These are phyloP conservation scores for Falco cherrug DNA, from an alignment of 2,797 vertebrate species.

Conservation along the genomic window DNA sequence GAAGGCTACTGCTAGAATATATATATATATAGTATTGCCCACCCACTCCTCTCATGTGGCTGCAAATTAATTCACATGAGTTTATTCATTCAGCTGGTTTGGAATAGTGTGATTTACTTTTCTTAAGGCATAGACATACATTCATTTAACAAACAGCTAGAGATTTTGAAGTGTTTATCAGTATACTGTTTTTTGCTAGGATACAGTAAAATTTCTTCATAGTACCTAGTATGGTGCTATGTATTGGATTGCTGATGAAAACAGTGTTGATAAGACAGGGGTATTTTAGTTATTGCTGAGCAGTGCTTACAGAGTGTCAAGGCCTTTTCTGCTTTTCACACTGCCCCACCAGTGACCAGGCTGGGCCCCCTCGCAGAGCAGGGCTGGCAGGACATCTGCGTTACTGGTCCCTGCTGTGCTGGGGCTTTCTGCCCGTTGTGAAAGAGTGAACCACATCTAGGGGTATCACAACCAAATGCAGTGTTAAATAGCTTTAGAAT, in stretches of 20 bases:
- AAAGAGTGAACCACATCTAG: neutral
- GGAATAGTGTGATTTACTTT: neutral
- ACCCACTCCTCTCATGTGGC: neutral
- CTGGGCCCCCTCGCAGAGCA: rapidly evolving
- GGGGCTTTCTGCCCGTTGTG: neutral
- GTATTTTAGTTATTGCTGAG: neutral
- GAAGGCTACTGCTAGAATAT: neutral
- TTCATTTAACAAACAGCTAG: neutral
- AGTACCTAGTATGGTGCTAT: neutral
- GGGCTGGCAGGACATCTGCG: neutral
- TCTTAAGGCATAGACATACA: neutral
- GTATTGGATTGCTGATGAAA: neutral
- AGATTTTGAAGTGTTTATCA: neutral
- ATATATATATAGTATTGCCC: neutral
- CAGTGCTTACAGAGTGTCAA: neutral
- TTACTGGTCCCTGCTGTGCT: neutral
- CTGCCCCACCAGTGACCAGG: rapidly evolving
- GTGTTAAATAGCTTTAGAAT: neutral
- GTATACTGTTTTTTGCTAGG: rapidly evolving
- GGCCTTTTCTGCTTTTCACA: neutral
- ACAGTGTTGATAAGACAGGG: neutral
- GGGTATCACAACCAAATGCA: neutral
- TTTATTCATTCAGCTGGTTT: neutral
- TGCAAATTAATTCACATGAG: neutral
- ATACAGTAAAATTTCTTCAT: neutral